Conservation (phyloP, 2,888 invertebrate species). For the Pammene fasciana region DNA sequence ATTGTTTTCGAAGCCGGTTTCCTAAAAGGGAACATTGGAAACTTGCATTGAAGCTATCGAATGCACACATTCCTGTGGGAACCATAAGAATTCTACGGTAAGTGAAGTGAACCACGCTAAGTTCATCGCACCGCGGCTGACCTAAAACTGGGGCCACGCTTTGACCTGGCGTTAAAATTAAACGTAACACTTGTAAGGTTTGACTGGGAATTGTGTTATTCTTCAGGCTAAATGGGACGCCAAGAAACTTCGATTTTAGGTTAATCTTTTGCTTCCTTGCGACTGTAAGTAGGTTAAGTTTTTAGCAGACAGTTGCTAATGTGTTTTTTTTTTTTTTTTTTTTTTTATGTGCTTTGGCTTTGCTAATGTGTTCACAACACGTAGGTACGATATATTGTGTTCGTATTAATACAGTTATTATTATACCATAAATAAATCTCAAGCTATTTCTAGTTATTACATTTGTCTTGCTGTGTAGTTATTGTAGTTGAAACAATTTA, state of each 20-base stretch:
- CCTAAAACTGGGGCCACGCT: conserved; percentile 70
- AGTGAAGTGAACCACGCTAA: conserved; percentile 77
- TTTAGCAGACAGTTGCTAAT: conserved; percentile 12
- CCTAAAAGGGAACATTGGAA: conserved; percentile 78
- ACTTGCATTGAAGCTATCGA: conserved; percentile 78
- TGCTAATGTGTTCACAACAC: conserved; percentile 7
- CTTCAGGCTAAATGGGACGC: conserved; percentile 31
- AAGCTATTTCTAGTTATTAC: neutral
- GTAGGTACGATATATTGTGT: neutral
- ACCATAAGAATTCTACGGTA: conserved; percentile 82
- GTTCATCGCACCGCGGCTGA: conserved; percentile 79
- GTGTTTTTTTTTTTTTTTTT: too few species aligned
- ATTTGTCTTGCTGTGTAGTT: neutral
- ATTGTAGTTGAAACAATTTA: neutral
- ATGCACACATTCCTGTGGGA: conserved; percentile 81
- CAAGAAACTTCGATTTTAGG: conserved; percentile 34
- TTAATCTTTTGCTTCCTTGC: conserved; percentile 34
- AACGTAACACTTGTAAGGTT: conserved; percentile 40
- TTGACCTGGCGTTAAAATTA: conserved; percentile 48
- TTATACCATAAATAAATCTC: neutral
- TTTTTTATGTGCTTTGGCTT: too few species aligned
- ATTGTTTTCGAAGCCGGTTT: conserved; percentile 83
- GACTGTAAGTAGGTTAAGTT: conserved; percentile 7
- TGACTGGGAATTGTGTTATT: conserved; percentile 30
- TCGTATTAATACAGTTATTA: neutral